A percentile compares a stretch with the other conserved stretches of the same genome.
These are phyloP conservation scores for Eristalis pertinax DNA, from an alignment of 2,888 invertebrate species.

Conservation along the genomic window DNA sequence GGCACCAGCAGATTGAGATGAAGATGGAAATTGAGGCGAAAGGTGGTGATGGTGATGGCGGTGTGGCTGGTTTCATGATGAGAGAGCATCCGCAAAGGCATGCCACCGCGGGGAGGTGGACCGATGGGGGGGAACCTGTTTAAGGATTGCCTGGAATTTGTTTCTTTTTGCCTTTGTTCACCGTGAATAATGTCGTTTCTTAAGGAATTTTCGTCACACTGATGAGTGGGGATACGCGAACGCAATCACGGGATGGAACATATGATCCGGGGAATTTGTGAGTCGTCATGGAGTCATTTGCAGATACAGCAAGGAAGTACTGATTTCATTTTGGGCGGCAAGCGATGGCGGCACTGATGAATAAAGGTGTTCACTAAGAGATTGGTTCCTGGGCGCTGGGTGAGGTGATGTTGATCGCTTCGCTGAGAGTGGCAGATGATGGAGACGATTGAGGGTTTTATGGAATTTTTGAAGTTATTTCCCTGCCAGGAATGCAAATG, in stretches of 20 bases:
- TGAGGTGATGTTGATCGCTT: neutral
- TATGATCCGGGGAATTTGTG: slow-evolving; percentile 30
- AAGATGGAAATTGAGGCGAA: neutral
- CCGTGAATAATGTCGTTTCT: slow-evolving; percentile 40
- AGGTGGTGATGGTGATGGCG: neutral
- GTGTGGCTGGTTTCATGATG: neutral
- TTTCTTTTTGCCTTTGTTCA: neutral
- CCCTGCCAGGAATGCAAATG: neutral
- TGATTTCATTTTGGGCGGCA: neutral
- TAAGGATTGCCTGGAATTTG: slow-evolving; percentile 36
- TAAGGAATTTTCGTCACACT: slow-evolving; percentile 20
- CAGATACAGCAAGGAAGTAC: neutral
- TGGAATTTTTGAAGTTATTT: neutral
- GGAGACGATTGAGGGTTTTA: too few relatives aligned
- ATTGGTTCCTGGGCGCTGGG: slow-evolving; percentile 11
- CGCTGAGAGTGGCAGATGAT: neutral
- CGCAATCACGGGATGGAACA: slow-evolving; percentile 44
- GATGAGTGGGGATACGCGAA: slow-evolving; percentile 39
- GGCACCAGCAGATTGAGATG: slow-evolving; percentile 16
- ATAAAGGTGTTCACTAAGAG: slow-evolving; percentile 26
- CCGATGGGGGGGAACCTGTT: neutral
- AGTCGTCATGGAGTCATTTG: slow-evolving; percentile 22
- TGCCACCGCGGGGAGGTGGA: slow-evolving; percentile 15
- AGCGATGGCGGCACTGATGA: neutral
- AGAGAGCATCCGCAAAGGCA: slow-evolving; percentile 2